A percentile compares a stretch with the other conserved stretches of the same genome.
Conservation (phyloP, 2,797 vertebrate species). For the Trichosurus vulpecula region DNA sequence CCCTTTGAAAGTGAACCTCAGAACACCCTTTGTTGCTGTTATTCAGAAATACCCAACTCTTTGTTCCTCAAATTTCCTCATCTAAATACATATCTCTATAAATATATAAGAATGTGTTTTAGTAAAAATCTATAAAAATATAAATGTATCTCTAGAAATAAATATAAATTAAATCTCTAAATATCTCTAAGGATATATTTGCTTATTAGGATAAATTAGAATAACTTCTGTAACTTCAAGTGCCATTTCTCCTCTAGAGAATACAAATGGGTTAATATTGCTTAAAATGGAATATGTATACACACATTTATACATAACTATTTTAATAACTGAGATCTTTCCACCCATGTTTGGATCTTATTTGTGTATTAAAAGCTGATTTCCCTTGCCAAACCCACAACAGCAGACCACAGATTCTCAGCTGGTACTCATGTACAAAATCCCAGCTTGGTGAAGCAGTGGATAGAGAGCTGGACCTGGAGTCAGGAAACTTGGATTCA, state of each 20-base stretch:
- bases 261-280: not conserved
- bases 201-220: not conserved
- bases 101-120: not conserved
- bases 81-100: not conserved
- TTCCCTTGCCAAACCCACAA: not conserved
- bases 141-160: not conserved
- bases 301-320: not conserved
- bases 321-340: not conserved
- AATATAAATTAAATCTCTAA: not conserved
- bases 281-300: not conserved
- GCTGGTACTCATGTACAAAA: not conserved
- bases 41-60: not conserved
- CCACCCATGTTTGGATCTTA: not conserved
- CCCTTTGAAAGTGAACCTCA: not conserved
- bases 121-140: not conserved
- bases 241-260: not conserved
- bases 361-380: not conserved
- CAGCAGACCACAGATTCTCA: not conserved
- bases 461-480: not conserved
- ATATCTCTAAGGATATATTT: not conserved
- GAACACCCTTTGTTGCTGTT: not conserved
- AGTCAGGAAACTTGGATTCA: not conserved
- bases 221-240: not conserved
- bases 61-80: not conserved
- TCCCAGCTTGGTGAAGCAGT: not conserved